Conservation (phyloP, 2,113 vertebrate species). For the Melanocharis versteri region DNA sequence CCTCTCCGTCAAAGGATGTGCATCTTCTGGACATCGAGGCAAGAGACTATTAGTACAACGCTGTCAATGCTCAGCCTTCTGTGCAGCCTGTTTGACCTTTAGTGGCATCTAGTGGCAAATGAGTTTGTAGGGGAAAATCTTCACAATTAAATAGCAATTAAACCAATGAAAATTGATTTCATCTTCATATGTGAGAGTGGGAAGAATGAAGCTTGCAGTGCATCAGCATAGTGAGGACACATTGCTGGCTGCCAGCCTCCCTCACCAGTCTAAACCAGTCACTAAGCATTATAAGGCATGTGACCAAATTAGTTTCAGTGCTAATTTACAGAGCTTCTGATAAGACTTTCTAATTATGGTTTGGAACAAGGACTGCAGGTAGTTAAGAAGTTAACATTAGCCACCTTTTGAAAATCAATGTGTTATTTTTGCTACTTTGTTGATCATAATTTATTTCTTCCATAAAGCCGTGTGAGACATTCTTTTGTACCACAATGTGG, state of each 20-base stretch:
- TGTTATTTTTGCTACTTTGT: neutral
- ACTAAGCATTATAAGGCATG: neutral
- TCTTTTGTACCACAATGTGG: neutral
- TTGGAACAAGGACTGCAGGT: neutral
- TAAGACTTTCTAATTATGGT: neutral
- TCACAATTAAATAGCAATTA: neutral
- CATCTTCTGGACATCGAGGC: neutral
- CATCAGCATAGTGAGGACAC: neutral
- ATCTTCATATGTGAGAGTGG: neutral
- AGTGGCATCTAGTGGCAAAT: conserved; percentile 38
- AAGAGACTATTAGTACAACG: too few species aligned
- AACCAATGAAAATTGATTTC: neutral
- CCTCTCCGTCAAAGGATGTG: accelerated
- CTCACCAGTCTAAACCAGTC: neutral
- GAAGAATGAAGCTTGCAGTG: neutral
- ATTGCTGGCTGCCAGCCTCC: neutral
- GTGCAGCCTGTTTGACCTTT: conserved; percentile 14
- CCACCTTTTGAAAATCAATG: neutral
- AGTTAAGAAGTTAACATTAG: neutral
- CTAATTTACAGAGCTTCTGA: neutral
- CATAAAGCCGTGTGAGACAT: neutral
- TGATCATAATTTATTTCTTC: neutral
- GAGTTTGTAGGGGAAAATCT: neutral
- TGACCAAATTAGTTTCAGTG: neutral
- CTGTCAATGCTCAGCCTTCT: neutral